Percentiles rank a stretch among this genome's conserved stretches.
Conservation (phyloP, 2,888 invertebrate species). For the Amblyteles armatorius region DNA sequence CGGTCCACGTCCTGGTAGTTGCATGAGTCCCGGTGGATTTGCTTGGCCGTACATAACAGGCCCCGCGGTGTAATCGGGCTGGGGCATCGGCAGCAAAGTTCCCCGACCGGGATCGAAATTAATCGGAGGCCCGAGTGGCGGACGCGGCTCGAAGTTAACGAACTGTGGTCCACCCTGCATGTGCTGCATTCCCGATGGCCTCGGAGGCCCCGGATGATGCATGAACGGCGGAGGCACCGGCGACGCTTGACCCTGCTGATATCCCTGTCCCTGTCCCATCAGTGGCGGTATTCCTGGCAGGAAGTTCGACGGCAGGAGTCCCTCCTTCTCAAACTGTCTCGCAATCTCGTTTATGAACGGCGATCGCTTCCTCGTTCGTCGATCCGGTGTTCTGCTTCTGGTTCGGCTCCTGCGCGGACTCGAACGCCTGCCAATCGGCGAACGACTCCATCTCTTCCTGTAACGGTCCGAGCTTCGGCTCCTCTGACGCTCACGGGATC, state of each 20-base stretch:
- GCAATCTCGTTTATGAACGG: conserved; percentile 83
- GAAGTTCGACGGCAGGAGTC: conserved; percentile 66
- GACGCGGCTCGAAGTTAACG: conserved; percentile 74
- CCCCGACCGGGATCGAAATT: conserved; percentile 75
- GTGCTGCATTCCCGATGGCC: conserved; percentile 68
- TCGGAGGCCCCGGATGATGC: conserved; percentile 69
- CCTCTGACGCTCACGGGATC: conserved; percentile 80
- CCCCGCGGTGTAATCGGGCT: conserved; percentile 74
- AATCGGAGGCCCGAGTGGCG: conserved; percentile 72
- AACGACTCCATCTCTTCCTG: conserved; percentile 79
- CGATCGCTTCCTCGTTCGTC: conserved; percentile 80
- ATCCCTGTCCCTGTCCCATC: conserved; percentile 50
- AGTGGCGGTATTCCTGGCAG: conserved; percentile 73
- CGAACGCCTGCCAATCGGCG: conserved; percentile 74
- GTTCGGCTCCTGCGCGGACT: conserved; percentile 76
- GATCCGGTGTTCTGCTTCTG: conserved; percentile 78
- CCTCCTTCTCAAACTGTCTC: conserved; percentile 79
- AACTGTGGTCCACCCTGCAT: conserved; percentile 68
- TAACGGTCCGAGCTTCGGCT: conserved; percentile 76
- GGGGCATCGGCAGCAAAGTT: conserved; percentile 69
- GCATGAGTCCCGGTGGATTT: conserved; percentile 68
- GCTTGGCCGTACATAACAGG: conserved; percentile 78
- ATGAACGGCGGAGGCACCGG: conserved; percentile 59
- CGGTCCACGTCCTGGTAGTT: conserved; percentile 64
- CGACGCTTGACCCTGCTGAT: conserved; percentile 60